A percentile compares a stretch with the other conserved stretches of the same genome.
These are phyloP conservation scores for Ictidomys tridecemlineatus DNA, from an alignment of 2,113 vertebrate species.

Conservation along the genomic window DNA sequence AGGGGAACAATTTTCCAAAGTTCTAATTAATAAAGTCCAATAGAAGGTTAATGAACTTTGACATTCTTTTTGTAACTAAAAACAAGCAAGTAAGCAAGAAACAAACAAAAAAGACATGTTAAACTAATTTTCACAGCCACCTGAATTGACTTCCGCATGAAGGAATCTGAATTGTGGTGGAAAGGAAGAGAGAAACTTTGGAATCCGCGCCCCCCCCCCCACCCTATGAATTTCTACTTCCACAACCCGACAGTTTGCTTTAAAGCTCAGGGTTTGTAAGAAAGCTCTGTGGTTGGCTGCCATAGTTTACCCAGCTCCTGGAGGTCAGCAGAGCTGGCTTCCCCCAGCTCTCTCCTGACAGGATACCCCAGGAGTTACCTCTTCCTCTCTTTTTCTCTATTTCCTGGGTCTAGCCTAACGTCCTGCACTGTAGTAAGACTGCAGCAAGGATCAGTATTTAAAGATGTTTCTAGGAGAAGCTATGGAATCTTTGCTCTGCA, in stretches of 20 bases:
- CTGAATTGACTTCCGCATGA: not conserved
- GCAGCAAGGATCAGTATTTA: not conserved
- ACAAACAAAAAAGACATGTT: not conserved
- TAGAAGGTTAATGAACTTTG: not conserved
- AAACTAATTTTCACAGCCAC: constrained; percentile 40
- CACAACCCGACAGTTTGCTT: not conserved
- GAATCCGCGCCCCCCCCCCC: not conserved
- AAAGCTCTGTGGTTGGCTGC: not conserved
- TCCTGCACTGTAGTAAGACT: not conserved
- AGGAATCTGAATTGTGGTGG: not conserved
- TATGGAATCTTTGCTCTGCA: not conserved
- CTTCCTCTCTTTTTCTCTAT: too few species aligned
- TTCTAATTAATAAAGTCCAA: constrained; percentile 41
- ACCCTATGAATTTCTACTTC: constrained; percentile 17
- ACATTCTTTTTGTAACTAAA: constrained; percentile 27
- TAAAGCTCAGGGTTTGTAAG: not conserved
- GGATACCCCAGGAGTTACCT: not conserved
- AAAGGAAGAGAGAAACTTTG: not conserved
- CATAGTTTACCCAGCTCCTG: not conserved
- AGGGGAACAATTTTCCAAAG: not conserved
- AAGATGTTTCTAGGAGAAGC: not conserved
- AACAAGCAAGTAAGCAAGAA: not conserved
- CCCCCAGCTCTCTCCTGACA: not conserved
- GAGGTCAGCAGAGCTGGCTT: not conserved
- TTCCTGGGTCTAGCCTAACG: not conserved